phyloP scores from a whole-genome alignment of 2,888 invertebrate species.

The Serrognathus titanus region DNA sequence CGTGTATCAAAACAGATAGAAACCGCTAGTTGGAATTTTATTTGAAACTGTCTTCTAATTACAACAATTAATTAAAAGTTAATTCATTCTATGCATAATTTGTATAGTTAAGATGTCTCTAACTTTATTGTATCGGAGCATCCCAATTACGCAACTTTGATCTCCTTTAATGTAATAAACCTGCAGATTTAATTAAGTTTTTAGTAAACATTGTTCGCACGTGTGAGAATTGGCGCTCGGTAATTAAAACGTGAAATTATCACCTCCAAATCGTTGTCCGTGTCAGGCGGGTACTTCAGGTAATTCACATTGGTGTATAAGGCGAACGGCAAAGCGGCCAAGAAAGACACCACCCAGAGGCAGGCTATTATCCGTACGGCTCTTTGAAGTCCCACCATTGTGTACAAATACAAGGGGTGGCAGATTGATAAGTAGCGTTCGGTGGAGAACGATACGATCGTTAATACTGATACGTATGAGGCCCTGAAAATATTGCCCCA shows the following conservation, averaged over 20 bases:
- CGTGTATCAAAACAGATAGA: too few relatives aligned
- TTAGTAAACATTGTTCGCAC: too few relatives aligned
- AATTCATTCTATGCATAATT: too few relatives aligned
- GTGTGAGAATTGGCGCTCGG: too few relatives aligned
- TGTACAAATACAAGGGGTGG: slow-evolving; percentile 78
- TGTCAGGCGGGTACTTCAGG: slow-evolving; percentile 68
- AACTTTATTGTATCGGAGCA: too few relatives aligned
- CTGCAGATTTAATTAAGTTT: too few relatives aligned
- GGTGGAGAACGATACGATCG: slow-evolving; percentile 88
- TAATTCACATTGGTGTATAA: slow-evolving; percentile 72
- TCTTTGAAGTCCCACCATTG: slow-evolving; percentile 79
- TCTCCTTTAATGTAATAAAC: too few relatives aligned
- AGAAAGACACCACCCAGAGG: slow-evolving; percentile 72
- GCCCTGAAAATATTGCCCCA: slow-evolving; percentile 56
- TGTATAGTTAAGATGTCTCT: too few relatives aligned
- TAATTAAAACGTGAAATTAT: not conserved
- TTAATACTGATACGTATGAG: slow-evolving; percentile 85
- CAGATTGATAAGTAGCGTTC: slow-evolving; percentile 91
- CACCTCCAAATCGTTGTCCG: slow-evolving; percentile 27
- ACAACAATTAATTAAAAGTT: too few relatives aligned
- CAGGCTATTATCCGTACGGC: slow-evolving; percentile 74
- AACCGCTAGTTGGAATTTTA: too few relatives aligned
- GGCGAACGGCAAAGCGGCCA: slow-evolving; percentile 76
- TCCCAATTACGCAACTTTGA: too few relatives aligned
- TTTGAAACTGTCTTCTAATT: too few relatives aligned